A percentile compares a stretch with the other conserved stretches of the same genome.
These are phyloP conservation scores for Ctenoplectra terminalis DNA, from an alignment of 1,140 invertebrate genomes.

Conservation along the genomic window DNA sequence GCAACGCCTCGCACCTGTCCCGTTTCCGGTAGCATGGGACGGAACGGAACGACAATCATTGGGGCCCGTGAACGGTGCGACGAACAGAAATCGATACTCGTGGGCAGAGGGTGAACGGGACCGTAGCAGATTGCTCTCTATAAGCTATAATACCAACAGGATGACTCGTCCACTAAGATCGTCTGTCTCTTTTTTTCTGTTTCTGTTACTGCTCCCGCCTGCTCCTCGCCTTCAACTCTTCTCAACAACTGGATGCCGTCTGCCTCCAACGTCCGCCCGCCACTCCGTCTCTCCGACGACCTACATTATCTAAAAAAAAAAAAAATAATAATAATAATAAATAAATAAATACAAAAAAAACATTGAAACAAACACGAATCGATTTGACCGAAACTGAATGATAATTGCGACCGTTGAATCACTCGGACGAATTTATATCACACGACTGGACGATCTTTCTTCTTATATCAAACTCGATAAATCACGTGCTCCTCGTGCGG, in stretches of 20 bases:
- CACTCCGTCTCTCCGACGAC: constrained; percentile 82
- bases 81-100: constrained; percentile 31
- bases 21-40: constrained; percentile 17
- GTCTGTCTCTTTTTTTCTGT: constrained; percentile 83
- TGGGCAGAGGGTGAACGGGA: constrained; percentile 8
- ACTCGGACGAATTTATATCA: constrained; percentile 27
- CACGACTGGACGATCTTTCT: constrained; percentile 4
- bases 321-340: neutral
- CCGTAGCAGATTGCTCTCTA: constrained; percentile 57
- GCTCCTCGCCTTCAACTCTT: constrained; percentile 83
- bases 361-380: neutral
- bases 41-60: constrained; percentile 6
- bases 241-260: constrained; percentile 83
- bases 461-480: neutral
- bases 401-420: constrained; percentile 6
- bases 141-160: constrained; percentile 61
- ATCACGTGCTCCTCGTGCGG: constrained; percentile 12
- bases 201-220: constrained; percentile 83
- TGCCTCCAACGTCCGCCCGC: constrained; percentile 82
- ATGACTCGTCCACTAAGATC: constrained; percentile 82
- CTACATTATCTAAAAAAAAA: constrained; percentile 59
- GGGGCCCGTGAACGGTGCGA: constrained; percentile 5
- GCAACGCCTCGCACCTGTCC: neutral
- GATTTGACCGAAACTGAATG: constrained; percentile 18
- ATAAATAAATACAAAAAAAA: neutral